These are phyloP conservation scores for Macrotis lagotis DNA, from an alignment of 2,113 vertebrate species.

Conservation along the genomic window DNA sequence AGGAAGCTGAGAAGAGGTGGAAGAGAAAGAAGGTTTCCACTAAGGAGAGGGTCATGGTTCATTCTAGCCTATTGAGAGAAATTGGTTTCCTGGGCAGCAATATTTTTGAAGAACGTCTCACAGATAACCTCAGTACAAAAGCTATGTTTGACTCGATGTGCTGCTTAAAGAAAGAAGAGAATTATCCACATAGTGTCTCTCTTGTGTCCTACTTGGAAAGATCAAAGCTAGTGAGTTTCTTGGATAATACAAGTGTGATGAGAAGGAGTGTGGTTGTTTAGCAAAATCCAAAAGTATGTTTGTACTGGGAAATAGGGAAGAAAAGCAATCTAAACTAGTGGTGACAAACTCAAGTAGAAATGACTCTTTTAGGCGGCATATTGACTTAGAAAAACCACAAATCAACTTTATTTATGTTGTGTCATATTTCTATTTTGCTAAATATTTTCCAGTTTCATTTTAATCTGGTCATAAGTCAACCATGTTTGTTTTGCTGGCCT, in stretches of 20 bases:
- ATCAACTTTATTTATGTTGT: not conserved
- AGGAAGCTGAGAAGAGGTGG: not conserved
- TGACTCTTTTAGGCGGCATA: not conserved
- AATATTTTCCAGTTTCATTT: not conserved
- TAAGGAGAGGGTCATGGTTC: no score
- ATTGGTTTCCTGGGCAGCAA: not conserved
- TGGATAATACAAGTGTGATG: not conserved
- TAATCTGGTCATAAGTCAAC: not conserved
- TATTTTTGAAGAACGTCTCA: not conserved
- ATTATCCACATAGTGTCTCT: not conserved
- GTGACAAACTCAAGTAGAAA: not conserved
- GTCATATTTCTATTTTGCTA: not conserved
- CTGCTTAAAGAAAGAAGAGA: not conserved
- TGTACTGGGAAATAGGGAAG: not conserved
- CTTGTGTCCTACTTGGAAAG: not conserved
- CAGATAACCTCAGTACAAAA: not conserved
- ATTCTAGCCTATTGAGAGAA: not conserved
- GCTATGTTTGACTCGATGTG: not conserved
- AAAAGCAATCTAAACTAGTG: not conserved
- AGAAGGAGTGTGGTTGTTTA: not conserved
- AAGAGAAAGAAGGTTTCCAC: not conserved
- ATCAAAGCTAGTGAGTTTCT: not conserved
- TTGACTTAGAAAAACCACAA: not conserved
- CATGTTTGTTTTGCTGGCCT: not conserved
- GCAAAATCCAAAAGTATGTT: not conserved